Conservation (phyloP, 1,140 invertebrate species). For the Pseudomyrmex flavicornis region DNA sequence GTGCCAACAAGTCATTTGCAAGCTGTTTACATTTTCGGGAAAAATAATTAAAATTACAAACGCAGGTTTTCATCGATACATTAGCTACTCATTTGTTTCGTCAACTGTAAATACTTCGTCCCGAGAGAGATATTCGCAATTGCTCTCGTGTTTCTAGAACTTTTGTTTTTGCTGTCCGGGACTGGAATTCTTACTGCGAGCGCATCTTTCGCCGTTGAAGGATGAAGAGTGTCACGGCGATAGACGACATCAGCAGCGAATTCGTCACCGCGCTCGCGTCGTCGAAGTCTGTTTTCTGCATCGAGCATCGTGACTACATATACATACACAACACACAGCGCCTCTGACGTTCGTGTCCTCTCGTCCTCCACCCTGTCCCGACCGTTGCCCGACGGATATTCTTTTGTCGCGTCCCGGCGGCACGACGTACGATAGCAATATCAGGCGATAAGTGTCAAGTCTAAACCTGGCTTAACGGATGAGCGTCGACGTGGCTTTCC, state of each 20-base stretch:
- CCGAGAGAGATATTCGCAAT: neutral
- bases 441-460: constrained; percentile 57
- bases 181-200: neutral
- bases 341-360: constrained; percentile 7
- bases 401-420: constrained; percentile 51
- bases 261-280: constrained; percentile 11
- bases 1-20: too few species aligned
- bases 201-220: neutral
- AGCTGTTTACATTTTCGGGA: too few species aligned
- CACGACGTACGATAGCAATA: constrained; percentile 57
- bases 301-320: neutral
- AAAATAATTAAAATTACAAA: too few species aligned
- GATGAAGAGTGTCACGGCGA: neutral
- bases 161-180: neutral
- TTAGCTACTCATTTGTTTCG: neutral
- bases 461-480: constrained; percentile 57
- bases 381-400: constrained; percentile 20
- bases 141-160: neutral
- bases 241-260: constrained; percentile 15
- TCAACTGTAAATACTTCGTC: neutral
- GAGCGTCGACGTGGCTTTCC: constrained; percentile 58
- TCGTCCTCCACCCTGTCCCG: too few species aligned
- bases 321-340: constrained; percentile 3
- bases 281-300: constrained; percentile 47
- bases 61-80: too few species aligned